phyloP scores from a whole-genome alignment of 2,888 invertebrate species.

The Tinea semifulvella region DNA sequence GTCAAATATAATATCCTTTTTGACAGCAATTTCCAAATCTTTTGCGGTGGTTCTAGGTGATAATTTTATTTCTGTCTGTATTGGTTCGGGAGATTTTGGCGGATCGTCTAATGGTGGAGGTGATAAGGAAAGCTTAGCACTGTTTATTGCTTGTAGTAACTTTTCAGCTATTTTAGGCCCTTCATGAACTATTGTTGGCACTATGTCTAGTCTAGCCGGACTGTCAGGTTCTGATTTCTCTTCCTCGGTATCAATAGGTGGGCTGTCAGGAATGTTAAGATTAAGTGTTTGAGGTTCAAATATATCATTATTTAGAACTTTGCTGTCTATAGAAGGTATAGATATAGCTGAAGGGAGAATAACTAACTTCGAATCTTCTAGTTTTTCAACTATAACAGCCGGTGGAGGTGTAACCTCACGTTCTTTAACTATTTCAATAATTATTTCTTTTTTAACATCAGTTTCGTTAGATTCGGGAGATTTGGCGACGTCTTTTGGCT shows the following conservation, averaged over 20 bases:
- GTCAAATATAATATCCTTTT: constrained; percentile 44
- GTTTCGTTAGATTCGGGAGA: constrained; percentile 25
- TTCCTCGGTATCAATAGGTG: constrained; percentile 55
- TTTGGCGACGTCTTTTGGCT: constrained; percentile 26
- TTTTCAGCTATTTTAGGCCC: constrained; percentile 71
- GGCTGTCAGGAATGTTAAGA: constrained; percentile 43
- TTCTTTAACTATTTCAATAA: constrained; percentile 12
- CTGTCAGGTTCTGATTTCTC: constrained; percentile 61
- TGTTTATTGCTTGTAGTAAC: constrained; percentile 67
- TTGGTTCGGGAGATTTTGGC: constrained; percentile 35
- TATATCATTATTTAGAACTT: constrained; percentile 25
- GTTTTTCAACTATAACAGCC: constrained; percentile 8
- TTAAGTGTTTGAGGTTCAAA: constrained; percentile 31
- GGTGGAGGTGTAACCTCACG: neutral
- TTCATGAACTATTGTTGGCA: constrained; percentile 60
- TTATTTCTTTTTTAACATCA: constrained; percentile 20
- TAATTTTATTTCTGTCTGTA: constrained; percentile 29
- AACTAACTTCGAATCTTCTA: constrained; percentile 8
- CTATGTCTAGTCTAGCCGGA: constrained; percentile 50
- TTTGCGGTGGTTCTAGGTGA: too few relatives aligned
- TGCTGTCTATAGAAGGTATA: neutral
- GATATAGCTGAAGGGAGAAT: constrained; percentile 2
- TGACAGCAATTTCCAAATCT: constrained; percentile 33
- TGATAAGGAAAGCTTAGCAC: constrained; percentile 61
- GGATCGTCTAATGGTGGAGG: constrained; percentile 44